A percentile compares a stretch with the other conserved stretches of the same genome.
Evolutionary conservation across 2,113 vertebrate species (phyloP).

Genomic region (Salvelinus fontinalis): DNA sequence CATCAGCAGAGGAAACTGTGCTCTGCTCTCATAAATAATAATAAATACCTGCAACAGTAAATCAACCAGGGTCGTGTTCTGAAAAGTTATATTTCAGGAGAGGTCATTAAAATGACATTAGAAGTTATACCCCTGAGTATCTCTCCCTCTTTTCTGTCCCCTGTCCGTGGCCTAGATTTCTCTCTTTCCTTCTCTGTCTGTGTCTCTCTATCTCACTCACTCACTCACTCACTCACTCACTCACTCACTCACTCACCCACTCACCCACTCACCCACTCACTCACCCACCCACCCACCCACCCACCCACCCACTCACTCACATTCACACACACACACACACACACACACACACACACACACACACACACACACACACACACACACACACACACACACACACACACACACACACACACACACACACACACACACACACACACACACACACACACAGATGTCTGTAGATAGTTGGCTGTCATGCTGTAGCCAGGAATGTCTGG

Average conservation of each 20-base stretch:
- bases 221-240: too few relatives aligned
- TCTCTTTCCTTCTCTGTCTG: too few relatives aligned
- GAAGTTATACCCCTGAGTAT: neutral
- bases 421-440: slow-evolving; percentile 5
- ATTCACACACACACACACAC: too few relatives aligned
- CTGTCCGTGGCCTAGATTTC: slow-evolving; percentile 41
- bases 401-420: neutral
- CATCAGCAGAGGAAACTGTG: neutral
- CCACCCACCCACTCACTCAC: too few relatives aligned
- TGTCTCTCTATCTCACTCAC: too few relatives aligned
- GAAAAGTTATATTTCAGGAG: slow-evolving; percentile 8
- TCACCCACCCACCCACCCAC: too few relatives aligned
- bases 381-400: too few relatives aligned
- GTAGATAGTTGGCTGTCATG: slow-evolving; percentile 7
- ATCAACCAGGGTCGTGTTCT: slow-evolving; percentile 3
- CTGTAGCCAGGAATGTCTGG: slow-evolving; percentile 33
- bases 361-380: too few relatives aligned
- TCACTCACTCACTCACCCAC: too few relatives aligned
- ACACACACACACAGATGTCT: neutral
- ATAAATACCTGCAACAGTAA: neutral
- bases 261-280: too few relatives aligned
- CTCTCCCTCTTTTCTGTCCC: slow-evolving; percentile 18
- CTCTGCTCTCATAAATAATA: too few relatives aligned
- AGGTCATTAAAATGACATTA: neutral
- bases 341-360: too few relatives aligned